Evolutionary conservation across 2,797 vertebrate genomes (phyloP).

Genomic region (Psittacula derbiana): DNA sequence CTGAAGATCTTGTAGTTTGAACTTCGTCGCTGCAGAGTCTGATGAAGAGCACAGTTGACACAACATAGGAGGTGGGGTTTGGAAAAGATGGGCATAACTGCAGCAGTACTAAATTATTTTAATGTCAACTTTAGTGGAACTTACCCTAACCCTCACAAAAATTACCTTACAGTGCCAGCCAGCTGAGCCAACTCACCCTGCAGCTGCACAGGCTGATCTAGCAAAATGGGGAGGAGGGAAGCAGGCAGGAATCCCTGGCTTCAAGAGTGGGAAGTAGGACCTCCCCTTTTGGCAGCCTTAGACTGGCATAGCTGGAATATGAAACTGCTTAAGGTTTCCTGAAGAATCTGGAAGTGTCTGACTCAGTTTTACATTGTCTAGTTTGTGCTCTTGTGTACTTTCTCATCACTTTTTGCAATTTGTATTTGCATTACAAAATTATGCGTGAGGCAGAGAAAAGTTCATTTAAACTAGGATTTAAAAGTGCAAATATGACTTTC

Average conservation of each 20-base stretch:
- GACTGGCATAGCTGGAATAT: neutral
- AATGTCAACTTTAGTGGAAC: constrained; percentile 1
- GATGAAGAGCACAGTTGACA: neutral
- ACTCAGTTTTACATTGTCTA: neutral
- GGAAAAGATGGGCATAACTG: neutral
- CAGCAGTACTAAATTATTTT: constrained; percentile 22
- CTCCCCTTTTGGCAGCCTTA: neutral
- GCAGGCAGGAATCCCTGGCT: neutral
- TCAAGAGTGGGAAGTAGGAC: neutral
- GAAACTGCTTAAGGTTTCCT: neutral
- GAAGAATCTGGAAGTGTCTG: neutral
- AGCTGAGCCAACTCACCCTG: constrained; percentile 15
- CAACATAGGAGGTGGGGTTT: neutral
- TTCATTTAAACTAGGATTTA: neutral
- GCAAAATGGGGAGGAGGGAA: neutral
- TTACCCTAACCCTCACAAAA: neutral
- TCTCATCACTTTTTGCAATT: neutral
- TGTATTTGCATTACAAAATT: neutral
- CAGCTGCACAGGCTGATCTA: neutral
- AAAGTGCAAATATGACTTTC: neutral
- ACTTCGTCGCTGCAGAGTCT: neutral
- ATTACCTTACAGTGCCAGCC: neutral
- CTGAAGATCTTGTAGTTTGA: constrained; percentile 5
- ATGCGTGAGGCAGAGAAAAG: neutral
- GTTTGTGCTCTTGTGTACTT: neutral